phyloP scores from a whole-genome alignment of 2,888 invertebrate genomes.

The Hyposoter didymator region DNA sequence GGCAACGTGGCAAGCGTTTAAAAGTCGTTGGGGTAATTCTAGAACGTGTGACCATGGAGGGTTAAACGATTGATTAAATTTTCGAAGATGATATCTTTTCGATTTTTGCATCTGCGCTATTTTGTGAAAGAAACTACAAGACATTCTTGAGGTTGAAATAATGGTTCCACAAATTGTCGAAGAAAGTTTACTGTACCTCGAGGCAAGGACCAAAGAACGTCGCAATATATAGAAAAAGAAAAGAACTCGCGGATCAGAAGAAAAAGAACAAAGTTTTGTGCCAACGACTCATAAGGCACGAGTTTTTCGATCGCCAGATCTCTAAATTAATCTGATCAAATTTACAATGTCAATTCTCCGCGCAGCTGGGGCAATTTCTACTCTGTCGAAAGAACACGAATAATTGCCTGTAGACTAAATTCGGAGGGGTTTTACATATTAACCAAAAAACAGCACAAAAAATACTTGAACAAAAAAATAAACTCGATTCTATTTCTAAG shows the following conservation, averaged over 20 bases:
- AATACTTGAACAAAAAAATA: not conserved
- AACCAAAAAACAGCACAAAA: slow-evolving; percentile 2
- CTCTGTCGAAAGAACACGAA: not conserved
- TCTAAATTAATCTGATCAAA: not conserved
- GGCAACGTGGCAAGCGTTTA: no score
- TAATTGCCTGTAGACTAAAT: not conserved
- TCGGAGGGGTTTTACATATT: not conserved
- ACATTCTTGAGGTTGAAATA: not conserved
- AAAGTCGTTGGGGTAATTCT: no score
- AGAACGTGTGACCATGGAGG: no score
- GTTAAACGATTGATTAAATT: not conserved
- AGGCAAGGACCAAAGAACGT: slow-evolving; percentile 15
- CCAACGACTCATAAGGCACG: not conserved
- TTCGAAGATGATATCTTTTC: not conserved
- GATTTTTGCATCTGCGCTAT: not conserved
- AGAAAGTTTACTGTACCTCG: not conserved
- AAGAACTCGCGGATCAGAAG: no score
- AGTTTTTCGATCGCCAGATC: slow-evolving; percentile 5
- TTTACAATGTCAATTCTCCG: slow-evolving; percentile 8
- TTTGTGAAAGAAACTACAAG: not conserved
- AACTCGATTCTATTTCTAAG: not conserved
- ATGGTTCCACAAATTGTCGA: not conserved
- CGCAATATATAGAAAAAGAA: not conserved
- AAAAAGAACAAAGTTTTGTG: slow-evolving; percentile 18
- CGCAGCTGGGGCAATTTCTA: not conserved